phyloP scores from a whole-genome alignment of 2,113 vertebrate genomes.

The Cacatua alba region DNA sequence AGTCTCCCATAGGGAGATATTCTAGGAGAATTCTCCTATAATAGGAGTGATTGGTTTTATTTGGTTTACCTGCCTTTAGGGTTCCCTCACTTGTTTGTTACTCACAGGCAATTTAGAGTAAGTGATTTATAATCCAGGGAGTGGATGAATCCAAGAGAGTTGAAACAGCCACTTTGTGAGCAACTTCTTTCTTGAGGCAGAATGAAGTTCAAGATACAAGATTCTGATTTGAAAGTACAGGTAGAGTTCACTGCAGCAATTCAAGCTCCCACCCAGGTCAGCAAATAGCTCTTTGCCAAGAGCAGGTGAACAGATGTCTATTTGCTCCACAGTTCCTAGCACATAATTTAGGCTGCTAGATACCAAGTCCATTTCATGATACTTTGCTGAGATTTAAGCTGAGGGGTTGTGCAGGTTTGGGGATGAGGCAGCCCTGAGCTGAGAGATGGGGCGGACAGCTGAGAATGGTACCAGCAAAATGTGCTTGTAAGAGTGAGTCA shows the following conservation, averaged over 20 bases:
- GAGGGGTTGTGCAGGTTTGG: not conserved
- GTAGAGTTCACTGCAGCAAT: not conserved
- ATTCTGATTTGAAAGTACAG: not conserved
- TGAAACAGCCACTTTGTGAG: not conserved
- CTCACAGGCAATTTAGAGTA: not conserved
- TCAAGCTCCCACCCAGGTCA: not conserved
- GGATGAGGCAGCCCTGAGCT: not conserved
- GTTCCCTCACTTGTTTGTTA: not conserved
- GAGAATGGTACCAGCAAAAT: not conserved
- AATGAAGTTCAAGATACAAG: not conserved
- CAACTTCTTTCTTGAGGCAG: not conserved
- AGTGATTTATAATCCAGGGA: not conserved
- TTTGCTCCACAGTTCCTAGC: not conserved
- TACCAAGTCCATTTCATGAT: rapidly evolving
- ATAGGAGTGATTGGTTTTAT: not conserved
- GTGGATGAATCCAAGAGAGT: not conserved
- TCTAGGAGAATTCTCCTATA: not conserved
- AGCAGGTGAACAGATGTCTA: not conserved
- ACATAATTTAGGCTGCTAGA: not conserved
- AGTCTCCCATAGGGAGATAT: not conserved
- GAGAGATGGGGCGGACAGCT: not conserved
- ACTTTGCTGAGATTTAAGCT: not conserved
- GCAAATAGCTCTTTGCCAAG: not conserved
- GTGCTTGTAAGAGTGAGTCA: not conserved
- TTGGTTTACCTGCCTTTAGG: not conserved